Conservation (phyloP, 2,797 vertebrate species). For the Eleutherodactylus coqui region DNA sequence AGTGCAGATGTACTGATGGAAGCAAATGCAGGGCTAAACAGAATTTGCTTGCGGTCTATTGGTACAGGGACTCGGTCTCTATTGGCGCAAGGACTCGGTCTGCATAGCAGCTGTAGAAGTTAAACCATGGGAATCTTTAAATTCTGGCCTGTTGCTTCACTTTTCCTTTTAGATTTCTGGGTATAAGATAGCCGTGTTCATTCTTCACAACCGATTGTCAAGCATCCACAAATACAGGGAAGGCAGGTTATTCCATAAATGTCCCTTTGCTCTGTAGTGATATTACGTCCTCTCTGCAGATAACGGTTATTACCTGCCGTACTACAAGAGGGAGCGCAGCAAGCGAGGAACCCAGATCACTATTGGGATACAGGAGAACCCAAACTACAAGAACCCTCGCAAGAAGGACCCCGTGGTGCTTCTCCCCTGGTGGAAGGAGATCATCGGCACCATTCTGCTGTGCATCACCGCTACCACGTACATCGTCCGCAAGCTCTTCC, state of each 20-base stretch:
- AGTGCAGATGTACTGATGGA: too few species aligned
- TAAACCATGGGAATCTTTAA: too few species aligned
- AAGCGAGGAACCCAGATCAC: slow-evolving; percentile 87
- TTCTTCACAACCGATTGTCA: too few species aligned
- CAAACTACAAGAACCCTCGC: slow-evolving; percentile 74
- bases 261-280: background rate
- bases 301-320: slow-evolving; percentile 94
- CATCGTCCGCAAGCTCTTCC: slow-evolving; percentile 94
- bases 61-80: too few species aligned
- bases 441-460: slow-evolving; percentile 91
- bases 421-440: slow-evolving; percentile 98
- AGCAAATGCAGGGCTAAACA: too few species aligned
- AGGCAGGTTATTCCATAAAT: background rate
- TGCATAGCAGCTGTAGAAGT: too few species aligned
- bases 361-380: slow-evolving; percentile 77
- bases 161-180: too few species aligned
- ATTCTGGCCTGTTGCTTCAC: too few species aligned
- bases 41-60: too few species aligned
- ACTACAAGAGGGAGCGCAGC: slow-evolving; percentile 85
- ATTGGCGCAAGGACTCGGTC: too few species aligned
- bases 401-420: slow-evolving; percentile 94
- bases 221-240: too few species aligned
- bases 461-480: slow-evolving; percentile 94
- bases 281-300: slow-evolving; percentile 74
- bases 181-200: too few species aligned